These are phyloP conservation scores for Rhorus exstirpatorius DNA, from an alignment of 2,888 invertebrate species.

Conservation along the genomic window DNA sequence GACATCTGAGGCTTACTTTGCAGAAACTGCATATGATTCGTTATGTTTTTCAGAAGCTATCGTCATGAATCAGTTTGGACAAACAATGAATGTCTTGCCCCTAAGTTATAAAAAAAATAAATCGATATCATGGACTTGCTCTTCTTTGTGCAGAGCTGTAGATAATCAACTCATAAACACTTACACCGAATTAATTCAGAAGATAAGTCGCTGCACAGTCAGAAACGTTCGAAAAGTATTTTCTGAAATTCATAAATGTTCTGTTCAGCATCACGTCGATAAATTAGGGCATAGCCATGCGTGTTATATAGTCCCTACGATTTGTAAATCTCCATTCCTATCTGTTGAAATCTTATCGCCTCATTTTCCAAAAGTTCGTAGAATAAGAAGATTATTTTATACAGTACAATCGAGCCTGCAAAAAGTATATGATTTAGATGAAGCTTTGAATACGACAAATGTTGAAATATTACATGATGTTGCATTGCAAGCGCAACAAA, in stretches of 20 bases:
- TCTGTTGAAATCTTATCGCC: slow-evolving; percentile 59
- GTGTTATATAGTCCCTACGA: slow-evolving; percentile 50
- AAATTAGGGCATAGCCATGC: slow-evolving; percentile 59
- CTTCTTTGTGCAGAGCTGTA: slow-evolving; percentile 35
- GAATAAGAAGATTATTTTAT: slow-evolving; percentile 59
- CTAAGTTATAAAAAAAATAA: slow-evolving; percentile 18
- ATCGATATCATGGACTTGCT: slow-evolving; percentile 49
- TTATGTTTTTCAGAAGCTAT: slow-evolving; percentile 37
- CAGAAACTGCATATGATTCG: slow-evolving; percentile 57
- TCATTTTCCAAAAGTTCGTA: slow-evolving; percentile 64
- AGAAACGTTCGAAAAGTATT: slow-evolving; percentile 48
- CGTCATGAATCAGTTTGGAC: slow-evolving; percentile 41
- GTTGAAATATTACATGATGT: slow-evolving; percentile 29
- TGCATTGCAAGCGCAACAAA: slow-evolving; percentile 32
- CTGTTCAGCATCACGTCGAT: slow-evolving; percentile 11
- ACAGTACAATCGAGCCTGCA: slow-evolving; percentile 8
- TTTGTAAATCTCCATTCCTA: slow-evolving; percentile 66
- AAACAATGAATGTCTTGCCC: slow-evolving; percentile 51
- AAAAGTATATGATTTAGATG: slow-evolving; percentile 43
- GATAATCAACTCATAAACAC: slow-evolving; percentile 24
- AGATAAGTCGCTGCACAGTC: slow-evolving; percentile 28
- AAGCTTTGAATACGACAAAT: slow-evolving; percentile 41
- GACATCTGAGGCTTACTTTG: slow-evolving; percentile 61
- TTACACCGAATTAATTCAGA: slow-evolving; percentile 26
- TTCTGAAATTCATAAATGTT: slow-evolving; percentile 39